Percentiles rank a stretch among this genome's conserved stretches.
Evolutionary conservation across 1,140 invertebrate species (phyloP).

Genomic region (Dysdera silvatica): DNA sequence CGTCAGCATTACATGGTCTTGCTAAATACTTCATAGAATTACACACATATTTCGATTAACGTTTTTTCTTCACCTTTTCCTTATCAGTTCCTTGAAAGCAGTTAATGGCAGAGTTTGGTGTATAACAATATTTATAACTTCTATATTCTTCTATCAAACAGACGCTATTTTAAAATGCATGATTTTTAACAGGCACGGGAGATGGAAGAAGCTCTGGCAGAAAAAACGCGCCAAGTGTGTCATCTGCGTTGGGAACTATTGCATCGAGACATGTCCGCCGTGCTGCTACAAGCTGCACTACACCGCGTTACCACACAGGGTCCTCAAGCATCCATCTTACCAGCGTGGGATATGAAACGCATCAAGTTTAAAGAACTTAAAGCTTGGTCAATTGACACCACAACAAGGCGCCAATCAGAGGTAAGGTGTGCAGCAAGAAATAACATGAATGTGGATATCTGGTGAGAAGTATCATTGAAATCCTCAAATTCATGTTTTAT

Average conservation of each 20-base stretch:
- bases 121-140: too few relatives aligned
- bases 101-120: neutral
- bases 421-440: constrained; percentile 8
- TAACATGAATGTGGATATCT: too few relatives aligned
- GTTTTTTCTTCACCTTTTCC: neutral
- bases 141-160: too few relatives aligned
- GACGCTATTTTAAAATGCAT: too few relatives aligned
- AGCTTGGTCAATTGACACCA: constrained; percentile 27
- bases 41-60: neutral
- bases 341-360: constrained; percentile 20
- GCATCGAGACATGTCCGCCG: constrained; percentile 27
- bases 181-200: constrained; percentile 39
- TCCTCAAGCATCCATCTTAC: constrained; percentile 8
- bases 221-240: constrained; percentile 36
- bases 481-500: too few relatives aligned
- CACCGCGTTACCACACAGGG: constrained; percentile 19
- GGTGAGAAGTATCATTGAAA: too few relatives aligned
- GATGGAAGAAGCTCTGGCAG: constrained; percentile 39
- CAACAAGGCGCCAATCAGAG: constrained; percentile 11
- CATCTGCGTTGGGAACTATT: constrained; percentile 32
- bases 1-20: too few relatives aligned
- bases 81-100: neutral
- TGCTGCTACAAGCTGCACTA: constrained; percentile 14
- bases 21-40: too few relatives aligned
- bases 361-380: constrained; percentile 23